Evolutionary conservation across 2,113 vertebrate species (phyloP), one percentile per base, ranked within the genome.

Genomic region (Aythya baeri): DNA sequence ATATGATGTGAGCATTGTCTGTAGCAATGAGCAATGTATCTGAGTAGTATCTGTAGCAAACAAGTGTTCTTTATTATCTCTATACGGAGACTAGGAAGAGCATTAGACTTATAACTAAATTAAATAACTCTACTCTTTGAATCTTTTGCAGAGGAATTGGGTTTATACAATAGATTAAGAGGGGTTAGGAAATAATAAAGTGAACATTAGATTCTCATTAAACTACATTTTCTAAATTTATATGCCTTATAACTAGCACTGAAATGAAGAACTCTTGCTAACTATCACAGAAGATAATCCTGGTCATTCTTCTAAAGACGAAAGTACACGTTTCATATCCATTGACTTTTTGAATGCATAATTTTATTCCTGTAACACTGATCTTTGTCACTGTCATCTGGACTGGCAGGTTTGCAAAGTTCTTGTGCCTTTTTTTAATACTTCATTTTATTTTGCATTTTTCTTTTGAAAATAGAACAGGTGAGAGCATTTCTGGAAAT

Each of bases 71-170:
- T 57, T 71, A 38, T 90, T 83, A 59, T 78, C 57, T 49, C 77
- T 94, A 96, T 91, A 81, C 86, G 41, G 43, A 72, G 44, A 61
- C 44, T 77, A 31, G 18, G 63, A 94, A 94, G 54, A 68, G 36
- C 72, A 89, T 93, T 88, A 90, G 23, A 34, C 13, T 93, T 91
- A 50, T 17, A 83, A 82, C 50, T 83, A 71, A 57, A 80, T 84
- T 73, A 87, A 89, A 76, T 70, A 27, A 11, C 82, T 91, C 50
- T 87, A 75, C 15, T 57, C 73, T 74, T 91, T 91, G 67, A 70
- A 71, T 61, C 26, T 76, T 83, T 26, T 34, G 7, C 66, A 75
- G 94, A 76, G n/a, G 21, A 87, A 31, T 70, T 32, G 59, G 55
- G 52, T 71, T 32, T 77, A 79, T 29, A 63, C 18, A 71, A 18